Conservation (phyloP, 2,888 invertebrate species). For the Oscheius sp. region DNA sequence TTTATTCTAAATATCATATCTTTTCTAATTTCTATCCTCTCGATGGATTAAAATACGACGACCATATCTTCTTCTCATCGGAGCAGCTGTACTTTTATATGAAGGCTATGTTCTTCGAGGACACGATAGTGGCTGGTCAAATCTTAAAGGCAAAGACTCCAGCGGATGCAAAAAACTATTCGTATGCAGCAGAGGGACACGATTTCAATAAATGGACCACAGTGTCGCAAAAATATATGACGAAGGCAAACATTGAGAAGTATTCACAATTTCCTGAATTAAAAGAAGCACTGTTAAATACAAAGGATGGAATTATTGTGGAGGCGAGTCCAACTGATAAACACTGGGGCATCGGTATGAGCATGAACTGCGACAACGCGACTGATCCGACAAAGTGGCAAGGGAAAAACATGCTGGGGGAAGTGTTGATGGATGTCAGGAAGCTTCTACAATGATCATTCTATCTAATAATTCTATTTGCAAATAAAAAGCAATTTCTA, state of each 20-base stretch:
- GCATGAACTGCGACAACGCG: not conserved
- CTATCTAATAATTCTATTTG: too few species aligned
- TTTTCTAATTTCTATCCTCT: not conserved
- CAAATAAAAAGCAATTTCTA: too few species aligned
- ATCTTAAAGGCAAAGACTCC: not conserved
- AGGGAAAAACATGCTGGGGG: not conserved
- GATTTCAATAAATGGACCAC: not conserved
- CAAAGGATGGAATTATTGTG: not conserved
- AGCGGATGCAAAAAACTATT: not conserved
- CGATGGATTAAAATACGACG: not conserved
- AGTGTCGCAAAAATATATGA: not conserved
- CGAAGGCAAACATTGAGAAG: not conserved
- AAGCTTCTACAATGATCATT: not conserved
- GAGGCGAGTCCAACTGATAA: constrained; percentile 1
- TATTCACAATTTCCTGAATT: not conserved
- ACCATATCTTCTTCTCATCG: not conserved
- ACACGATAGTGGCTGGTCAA: not conserved
- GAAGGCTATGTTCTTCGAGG: not conserved
- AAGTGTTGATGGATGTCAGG: constrained; percentile 1
- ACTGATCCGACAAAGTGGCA: not conserved
- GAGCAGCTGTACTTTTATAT: constrained; percentile 16
- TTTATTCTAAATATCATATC: not conserved
- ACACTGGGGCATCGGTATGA: not conserved
- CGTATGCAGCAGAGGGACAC: not conserved
- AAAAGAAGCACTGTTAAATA: not conserved